phyloP scores from a whole-genome alignment of 2,888 invertebrate species.

The Hypselothyrea guttata region DNA sequence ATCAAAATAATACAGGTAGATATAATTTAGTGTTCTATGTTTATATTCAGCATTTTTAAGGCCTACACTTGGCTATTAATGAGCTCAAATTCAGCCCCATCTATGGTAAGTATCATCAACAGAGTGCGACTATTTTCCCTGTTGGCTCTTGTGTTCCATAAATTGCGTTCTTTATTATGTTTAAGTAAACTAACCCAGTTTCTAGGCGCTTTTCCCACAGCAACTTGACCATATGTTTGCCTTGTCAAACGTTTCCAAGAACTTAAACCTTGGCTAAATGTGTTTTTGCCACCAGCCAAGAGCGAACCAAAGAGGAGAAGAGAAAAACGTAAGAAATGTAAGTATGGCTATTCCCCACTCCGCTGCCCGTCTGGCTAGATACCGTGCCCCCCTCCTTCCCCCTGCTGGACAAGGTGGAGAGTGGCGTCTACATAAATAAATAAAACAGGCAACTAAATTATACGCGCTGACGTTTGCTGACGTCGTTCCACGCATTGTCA shows the following conservation, averaged over 20 bases:
- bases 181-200: constrained; percentile 37
- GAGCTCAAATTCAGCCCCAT: no score
- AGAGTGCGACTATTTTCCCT: neutral
- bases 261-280: constrained; percentile 48
- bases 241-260: constrained; percentile 56
- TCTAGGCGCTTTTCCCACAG: constrained; percentile 19
- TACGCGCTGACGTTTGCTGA: constrained; percentile 67
- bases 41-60: no score
- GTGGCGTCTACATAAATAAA: constrained; percentile 44
- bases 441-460: constrained; percentile 53
- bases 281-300: constrained; percentile 25
- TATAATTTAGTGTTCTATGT: no score
- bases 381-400: neutral
- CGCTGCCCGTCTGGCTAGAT: constrained; percentile 27
- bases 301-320: neutral
- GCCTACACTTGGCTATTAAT: no score
- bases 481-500: constrained; percentile 50
- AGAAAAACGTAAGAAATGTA: constrained; percentile 7
- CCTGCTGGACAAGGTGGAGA: neutral
- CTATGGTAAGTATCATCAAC: no score
- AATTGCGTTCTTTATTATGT: constrained; percentile 11
- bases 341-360: neutral
- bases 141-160: neutral
- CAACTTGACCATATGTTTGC: constrained; percentile 57
- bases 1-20: no score